These are phyloP conservation scores for Megaceryle alcyon DNA, from an alignment of 2,797 vertebrate genomes.

Conservation along the genomic window DNA sequence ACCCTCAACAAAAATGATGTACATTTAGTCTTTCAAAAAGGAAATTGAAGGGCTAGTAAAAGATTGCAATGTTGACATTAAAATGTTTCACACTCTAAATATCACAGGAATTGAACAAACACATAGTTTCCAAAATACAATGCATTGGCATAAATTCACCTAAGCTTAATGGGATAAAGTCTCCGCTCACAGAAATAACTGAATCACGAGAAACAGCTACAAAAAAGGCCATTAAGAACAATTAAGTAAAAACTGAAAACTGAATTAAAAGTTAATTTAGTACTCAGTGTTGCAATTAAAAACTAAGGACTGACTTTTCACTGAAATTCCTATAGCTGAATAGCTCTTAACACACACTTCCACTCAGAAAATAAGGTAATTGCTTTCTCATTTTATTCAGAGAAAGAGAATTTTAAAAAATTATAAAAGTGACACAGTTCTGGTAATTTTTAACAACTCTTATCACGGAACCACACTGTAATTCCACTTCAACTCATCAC, in stretches of 20 bases:
- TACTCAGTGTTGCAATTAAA: neutral
- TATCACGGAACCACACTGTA: neutral
- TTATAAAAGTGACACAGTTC: neutral
- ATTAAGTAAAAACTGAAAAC: neutral
- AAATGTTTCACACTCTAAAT: constrained; percentile 3
- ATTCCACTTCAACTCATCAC: neutral
- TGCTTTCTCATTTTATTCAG: neutral
- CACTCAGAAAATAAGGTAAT: neutral
- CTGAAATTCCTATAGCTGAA: neutral
- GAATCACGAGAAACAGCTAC: neutral
- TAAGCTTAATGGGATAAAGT: neutral
- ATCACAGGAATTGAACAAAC: constrained; percentile 9
- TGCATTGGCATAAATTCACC: neutral
- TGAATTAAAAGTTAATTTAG: neutral
- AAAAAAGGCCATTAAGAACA: neutral
- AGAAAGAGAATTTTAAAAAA: neutral
- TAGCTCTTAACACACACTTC: neutral
- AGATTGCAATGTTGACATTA: neutral
- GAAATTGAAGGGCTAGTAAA: neutral
- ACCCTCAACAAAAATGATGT: neutral
- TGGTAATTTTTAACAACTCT: neutral
- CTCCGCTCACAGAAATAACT: neutral
- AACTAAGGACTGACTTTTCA: neutral
- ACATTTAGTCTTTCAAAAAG: neutral
- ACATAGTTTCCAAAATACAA: neutral